Conservation (phyloP, 2,797 vertebrate genomes). For the Okamejei kenojei region DNA sequence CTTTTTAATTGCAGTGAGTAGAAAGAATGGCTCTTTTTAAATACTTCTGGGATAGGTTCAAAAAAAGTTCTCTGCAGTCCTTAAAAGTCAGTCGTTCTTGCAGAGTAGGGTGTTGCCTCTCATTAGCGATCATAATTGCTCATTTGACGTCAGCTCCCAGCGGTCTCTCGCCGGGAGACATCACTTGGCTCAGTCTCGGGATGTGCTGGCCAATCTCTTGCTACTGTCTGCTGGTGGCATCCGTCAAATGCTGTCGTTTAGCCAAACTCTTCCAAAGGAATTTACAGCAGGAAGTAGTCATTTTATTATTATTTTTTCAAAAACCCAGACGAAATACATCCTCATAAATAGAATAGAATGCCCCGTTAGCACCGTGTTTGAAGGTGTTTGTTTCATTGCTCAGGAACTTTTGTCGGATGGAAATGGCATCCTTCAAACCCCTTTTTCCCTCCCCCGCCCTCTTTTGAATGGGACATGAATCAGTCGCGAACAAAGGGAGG, state of each 20-base stretch:
- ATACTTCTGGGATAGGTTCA: not conserved
- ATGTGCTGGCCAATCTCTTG: not conserved
- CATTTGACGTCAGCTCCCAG: not conserved
- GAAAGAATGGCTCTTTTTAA: no score
- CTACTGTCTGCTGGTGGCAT: not conserved
- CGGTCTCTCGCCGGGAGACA: not conserved
- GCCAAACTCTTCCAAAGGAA: not conserved
- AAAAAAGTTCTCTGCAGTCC: not conserved
- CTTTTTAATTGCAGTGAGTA: not conserved
- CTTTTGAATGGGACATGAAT: no score
- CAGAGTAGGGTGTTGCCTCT: not conserved
- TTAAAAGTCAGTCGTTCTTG: not conserved
- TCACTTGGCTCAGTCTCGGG: not conserved
- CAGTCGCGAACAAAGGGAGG: not conserved
- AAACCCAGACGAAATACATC: not conserved
- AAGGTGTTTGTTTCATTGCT: not conserved
- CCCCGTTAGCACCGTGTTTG: not conserved
- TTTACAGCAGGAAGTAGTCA: not conserved
- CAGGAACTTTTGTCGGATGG: not conserved
- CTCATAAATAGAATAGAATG: not conserved
- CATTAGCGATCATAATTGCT: not conserved
- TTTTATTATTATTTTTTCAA: not conserved
- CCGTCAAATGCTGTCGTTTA: not conserved
- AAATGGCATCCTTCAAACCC: not conserved
- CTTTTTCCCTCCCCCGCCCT: no score